Base-by-base conservation (phyloP, 2,888 invertebrate species). In the Stenurella melanura region DNA sequence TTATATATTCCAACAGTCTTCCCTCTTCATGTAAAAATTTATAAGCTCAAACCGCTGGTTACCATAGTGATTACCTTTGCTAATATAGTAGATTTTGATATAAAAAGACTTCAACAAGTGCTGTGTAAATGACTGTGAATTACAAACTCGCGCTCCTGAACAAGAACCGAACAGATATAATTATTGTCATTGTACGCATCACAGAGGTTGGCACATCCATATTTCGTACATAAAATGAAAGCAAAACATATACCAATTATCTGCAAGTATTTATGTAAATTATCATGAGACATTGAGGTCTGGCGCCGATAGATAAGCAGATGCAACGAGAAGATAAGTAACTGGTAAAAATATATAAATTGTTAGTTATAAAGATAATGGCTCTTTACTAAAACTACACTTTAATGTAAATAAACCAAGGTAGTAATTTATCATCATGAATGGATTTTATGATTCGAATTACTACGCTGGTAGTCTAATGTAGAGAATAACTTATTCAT, bases 371-470 rank as follows among this genome's bases (percentile, higher is more conserved):
- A 78, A 78, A 80, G 69, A 77, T 76, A 79, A 77, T 75, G 30
- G 50, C 76, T 72, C 70, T 70, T 79, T 76, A 75, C 68, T 74
- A 70, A 77, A 76, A 78, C 64, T 70, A 69, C 66, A 74, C 74
- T 78, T 78, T 76, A 78, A 78, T 78, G 76, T 74, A 78, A 74
- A 76, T 78, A 74, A 74, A 75, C 73, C 73, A 76, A 73, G 64
- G 58, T 57, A 38, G 63, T 72, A 60, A 79, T 79, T 79, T 79
- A 77, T 79, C 70, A 77, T 75, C 73, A 75, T 77, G 70, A 70
- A 70, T 60, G 70, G 26, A 50, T 60, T 42, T 70, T 60, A 60
- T 60, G 50, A 26, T 61, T 60, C 58, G 30, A 42, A 42, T 70
- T 70, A 56, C 70, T 70, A 60, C 19, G 70, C 50, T 11, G 70